Evolutionary conservation across 2,113 vertebrate species (phyloP).

Genomic region (Cephalopterus ornatus): DNA sequence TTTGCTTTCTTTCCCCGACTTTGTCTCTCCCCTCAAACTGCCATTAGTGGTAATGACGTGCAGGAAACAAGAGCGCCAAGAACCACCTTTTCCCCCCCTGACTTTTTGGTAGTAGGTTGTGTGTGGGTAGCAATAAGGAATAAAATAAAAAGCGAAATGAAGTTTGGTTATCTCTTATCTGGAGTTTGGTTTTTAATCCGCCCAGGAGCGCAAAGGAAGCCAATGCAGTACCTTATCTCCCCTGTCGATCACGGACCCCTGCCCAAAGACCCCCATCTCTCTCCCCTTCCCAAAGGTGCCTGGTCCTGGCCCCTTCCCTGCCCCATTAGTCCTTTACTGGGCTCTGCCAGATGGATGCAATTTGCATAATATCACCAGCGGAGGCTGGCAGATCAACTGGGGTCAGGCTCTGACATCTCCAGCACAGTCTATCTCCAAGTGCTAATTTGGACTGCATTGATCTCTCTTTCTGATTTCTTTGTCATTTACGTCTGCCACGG

Average conservation of each 20-base stretch:
- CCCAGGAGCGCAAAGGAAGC: conserved; percentile 75
- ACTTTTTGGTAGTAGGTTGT: conserved; percentile 38
- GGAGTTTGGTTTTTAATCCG: conserved; percentile 75
- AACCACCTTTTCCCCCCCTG: not conserved
- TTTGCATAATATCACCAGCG: conserved; percentile 85
- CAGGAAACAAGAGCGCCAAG: conserved; percentile 74
- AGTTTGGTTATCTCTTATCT: conserved; percentile 81
- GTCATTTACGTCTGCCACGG: conserved; percentile 79
- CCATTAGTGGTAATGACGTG: conserved; percentile 80
- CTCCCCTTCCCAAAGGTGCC: conserved; percentile 35
- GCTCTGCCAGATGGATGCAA: conserved; percentile 82
- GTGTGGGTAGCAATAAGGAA: conserved; percentile 64
- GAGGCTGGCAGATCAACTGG: conserved; percentile 80
- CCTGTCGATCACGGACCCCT: conserved; percentile 51
- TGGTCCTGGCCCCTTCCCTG: conserved; percentile 54
- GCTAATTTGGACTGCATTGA: conserved; percentile 88
- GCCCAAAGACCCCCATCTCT: conserved; percentile 14
- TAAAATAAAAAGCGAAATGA: conserved; percentile 75
- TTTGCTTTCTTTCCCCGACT: conserved; percentile 71
- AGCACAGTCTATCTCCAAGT: conserved; percentile 82
- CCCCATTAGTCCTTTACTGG: conserved; percentile 75
- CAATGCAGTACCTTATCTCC: conserved; percentile 75
- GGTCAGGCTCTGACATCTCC: conserved; percentile 84
- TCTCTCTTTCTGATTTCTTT: conserved; percentile 86
- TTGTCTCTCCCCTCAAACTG: conserved; percentile 85